Conservation (phyloP, 2,888 invertebrate species). For the Microplitis deprimator region DNA sequence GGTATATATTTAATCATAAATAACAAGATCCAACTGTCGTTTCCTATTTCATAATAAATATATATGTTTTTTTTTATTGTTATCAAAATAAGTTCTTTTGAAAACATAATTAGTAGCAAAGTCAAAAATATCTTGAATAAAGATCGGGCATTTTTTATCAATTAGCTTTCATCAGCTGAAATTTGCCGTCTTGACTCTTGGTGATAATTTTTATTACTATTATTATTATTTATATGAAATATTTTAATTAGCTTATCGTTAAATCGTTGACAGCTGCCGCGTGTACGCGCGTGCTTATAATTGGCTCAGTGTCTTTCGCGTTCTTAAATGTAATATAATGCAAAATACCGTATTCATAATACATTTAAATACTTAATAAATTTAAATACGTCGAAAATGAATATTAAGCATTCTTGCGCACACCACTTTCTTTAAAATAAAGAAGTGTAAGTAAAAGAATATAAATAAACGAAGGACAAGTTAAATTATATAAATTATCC, state of each 20-base stretch:
- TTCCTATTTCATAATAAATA: not conserved
- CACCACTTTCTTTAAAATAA: not conserved
- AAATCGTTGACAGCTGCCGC: constrained; percentile 68
- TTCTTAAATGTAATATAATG: constrained; percentile 16
- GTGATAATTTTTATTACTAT: not conserved
- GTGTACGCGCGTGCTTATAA: constrained; percentile 66
- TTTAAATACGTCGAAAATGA: not conserved
- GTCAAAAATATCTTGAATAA: not conserved
- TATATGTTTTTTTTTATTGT: not conserved
- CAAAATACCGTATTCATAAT: constrained; percentile 15
- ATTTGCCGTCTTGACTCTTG: not conserved
- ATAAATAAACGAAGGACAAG: constrained; percentile 4
- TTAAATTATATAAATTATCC: not conserved
- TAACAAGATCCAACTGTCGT: not conserved
- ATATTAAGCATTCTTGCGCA: not conserved
- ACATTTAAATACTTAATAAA: not conserved
- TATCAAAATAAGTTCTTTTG: not conserved
- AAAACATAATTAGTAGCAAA: not conserved
- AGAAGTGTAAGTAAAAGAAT: constrained; percentile 1
- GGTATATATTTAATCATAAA: not conserved
- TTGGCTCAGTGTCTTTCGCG: constrained; percentile 54
- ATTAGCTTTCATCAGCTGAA: not conserved
- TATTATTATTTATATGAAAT: constrained; percentile 62
- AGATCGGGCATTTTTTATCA: not conserved
- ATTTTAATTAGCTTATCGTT: constrained; percentile 71